Percentiles rank a stretch among this genome's conserved stretches.
phyloP scores from a whole-genome alignment of 2,888 invertebrate genomes.

The Saturnia japonica region DNA sequence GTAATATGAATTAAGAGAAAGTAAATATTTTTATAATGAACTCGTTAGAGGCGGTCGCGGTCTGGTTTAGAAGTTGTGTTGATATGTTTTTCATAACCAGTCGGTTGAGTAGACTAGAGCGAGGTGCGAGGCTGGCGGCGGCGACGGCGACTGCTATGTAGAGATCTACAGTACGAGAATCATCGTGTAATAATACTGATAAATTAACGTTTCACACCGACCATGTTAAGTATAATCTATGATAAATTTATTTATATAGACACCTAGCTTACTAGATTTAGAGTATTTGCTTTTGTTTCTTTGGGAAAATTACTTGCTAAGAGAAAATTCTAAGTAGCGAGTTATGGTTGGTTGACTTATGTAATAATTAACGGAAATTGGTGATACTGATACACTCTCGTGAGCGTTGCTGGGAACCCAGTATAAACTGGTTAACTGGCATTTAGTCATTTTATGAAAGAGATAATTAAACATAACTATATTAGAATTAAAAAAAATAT shows the following conservation, averaged over 20 bases:
- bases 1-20: slow-evolving; percentile 25
- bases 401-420: too few relatives aligned
- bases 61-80: slow-evolving; percentile 7
- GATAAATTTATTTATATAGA: neutral
- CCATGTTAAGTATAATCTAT: neutral
- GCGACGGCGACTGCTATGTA: neutral
- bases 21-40: slow-evolving; percentile 24
- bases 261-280: neutral
- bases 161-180: slow-evolving; percentile 1
- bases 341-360: neutral
- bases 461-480: too few relatives aligned
- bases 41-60: neutral
- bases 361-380: neutral
- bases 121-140: too few relatives aligned
- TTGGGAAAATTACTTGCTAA: too few relatives aligned
- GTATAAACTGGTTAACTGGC: too few relatives aligned
- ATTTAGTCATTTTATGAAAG: too few relatives aligned
- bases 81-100: slow-evolving; percentile 1
- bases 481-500: too few relatives aligned
- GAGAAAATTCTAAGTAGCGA: neutral
- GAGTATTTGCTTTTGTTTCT: neutral
- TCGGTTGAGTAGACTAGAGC: neutral
- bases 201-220: neutral
- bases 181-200: neutral
- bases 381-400: neutral